Evolutionary conservation across 2,797 vertebrate genomes (phyloP).

Genomic region (Mareca penelope): DNA sequence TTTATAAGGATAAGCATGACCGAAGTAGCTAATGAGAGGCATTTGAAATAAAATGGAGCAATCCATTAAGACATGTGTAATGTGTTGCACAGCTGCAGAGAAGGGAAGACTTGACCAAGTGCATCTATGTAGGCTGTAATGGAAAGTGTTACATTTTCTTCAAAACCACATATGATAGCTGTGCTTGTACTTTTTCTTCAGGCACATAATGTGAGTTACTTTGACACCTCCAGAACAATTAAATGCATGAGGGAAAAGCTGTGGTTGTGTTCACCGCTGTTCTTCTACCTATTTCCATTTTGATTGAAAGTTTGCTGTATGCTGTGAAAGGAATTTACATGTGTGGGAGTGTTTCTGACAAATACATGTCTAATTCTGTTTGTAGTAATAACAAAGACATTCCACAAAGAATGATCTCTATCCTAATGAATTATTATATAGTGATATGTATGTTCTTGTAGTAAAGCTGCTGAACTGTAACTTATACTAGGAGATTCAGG

Average conservation of each 20-base stretch:
- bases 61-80: background rate
- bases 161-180: background rate
- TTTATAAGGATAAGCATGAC: background rate
- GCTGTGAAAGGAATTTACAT: constrained; percentile 2
- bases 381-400: constrained; percentile 24
- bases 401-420: constrained; percentile 28
- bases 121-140: background rate
- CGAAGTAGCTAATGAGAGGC: background rate
- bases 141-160: background rate
- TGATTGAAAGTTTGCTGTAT: constrained; percentile 17
- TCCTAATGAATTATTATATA: constrained; percentile 21
- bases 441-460: background rate
- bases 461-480: background rate
- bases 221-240: background rate
- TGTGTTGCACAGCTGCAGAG: background rate
- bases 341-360: constrained; percentile 32
- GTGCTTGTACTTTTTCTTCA: background rate
- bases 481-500: background rate
- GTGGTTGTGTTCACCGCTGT: background rate
- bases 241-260: background rate
- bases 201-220: background rate
- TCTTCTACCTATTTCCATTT: background rate
- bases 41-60: background rate
- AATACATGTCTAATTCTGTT: constrained; percentile 40
- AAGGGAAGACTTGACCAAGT: background rate